These are phyloP conservation scores for Leptarthrus brevirostris DNA, from an alignment of 2,888 invertebrate genomes.

Conservation along the genomic window DNA sequence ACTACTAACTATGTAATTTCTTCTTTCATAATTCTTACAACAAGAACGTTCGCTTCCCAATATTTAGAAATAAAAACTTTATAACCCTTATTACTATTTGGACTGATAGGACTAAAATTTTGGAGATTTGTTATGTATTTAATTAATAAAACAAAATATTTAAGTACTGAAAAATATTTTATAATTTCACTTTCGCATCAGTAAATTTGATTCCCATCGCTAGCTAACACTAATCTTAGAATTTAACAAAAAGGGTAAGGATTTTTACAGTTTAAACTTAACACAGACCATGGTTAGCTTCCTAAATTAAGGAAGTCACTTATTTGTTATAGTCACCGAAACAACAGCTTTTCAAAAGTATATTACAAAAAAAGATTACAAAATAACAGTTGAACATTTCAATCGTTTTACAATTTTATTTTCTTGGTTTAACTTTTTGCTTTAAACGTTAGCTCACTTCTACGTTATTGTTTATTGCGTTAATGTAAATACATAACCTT, in stretches of 20 bases:
- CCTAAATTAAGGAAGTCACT: slow-evolving; percentile 12
- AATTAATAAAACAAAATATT: slow-evolving; percentile 28
- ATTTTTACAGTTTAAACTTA: slow-evolving; percentile 39
- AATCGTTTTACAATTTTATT: neutral
- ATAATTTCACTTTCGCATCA: slow-evolving; percentile 17
- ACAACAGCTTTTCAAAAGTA: slow-evolving; percentile 9
- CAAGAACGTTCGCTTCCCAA: no score
- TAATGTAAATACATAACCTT: slow-evolving; percentile 1
- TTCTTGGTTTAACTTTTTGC: neutral
- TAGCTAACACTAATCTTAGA: slow-evolving; percentile 7
- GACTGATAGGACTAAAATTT: no score
- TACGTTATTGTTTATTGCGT: slow-evolving; percentile 1
- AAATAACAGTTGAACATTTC: slow-evolving; percentile 15
- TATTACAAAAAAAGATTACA: slow-evolving; percentile 24
- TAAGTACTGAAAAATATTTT: slow-evolving; percentile 36
- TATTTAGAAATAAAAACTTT: no score
- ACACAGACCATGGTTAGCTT: slow-evolving; percentile 25
- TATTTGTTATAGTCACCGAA: slow-evolving; percentile 10
- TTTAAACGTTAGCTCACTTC: neutral
- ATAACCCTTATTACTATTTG: no score
- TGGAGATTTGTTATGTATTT: no score
- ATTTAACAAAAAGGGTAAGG: slow-evolving; percentile 18
- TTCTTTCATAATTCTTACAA: no score
- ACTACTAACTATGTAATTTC: no score
- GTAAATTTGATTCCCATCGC: slow-evolving; percentile 33